Evolutionary conservation across 2,113 vertebrate species (phyloP).

Genomic region (Dascyllus trimaculatus): DNA sequence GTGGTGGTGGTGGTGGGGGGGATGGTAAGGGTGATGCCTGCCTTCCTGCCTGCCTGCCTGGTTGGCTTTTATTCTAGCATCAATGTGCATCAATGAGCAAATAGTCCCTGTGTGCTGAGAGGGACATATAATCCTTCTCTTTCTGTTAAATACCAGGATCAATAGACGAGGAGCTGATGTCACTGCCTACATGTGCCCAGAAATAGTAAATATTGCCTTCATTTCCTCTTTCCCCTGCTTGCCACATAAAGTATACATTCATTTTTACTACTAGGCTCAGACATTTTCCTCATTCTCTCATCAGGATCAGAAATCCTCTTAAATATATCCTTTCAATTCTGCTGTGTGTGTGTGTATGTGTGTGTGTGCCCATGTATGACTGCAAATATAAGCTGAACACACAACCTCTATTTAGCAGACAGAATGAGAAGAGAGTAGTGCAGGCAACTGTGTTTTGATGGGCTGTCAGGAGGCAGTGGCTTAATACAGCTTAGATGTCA

Average conservation of each 20-base stretch:
- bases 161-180: constrained; percentile 51
- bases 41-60: constrained; percentile 39
- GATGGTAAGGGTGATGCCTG: constrained; percentile 66
- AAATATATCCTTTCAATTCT: constrained; percentile 71
- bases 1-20: constrained; percentile 12
- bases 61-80: constrained; percentile 78
- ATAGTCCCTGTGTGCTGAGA: constrained; percentile 67
- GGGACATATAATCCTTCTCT: constrained; percentile 61
- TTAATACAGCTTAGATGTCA: constrained; percentile 76
- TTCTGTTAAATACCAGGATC: constrained; percentile 68
- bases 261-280: constrained; percentile 51
- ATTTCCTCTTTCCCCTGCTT: constrained; percentile 36
- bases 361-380: constrained; percentile 16
- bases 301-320: constrained; percentile 72
- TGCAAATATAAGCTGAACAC: constrained; percentile 59
- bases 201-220: constrained; percentile 45
- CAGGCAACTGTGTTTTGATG: constrained; percentile 67
- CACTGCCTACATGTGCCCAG: constrained; percentile 24
- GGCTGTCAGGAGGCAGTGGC: constrained; percentile 72
- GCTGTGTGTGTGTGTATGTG: constrained; percentile 23
- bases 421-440: constrained; percentile 62
- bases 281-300: constrained; percentile 64
- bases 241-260: constrained; percentile 42
- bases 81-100: constrained; percentile 81
- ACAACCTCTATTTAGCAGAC: constrained; percentile 58